phyloP scores from a whole-genome alignment of 2,113 vertebrate species.

The Bombycilla garrulus region DNA sequence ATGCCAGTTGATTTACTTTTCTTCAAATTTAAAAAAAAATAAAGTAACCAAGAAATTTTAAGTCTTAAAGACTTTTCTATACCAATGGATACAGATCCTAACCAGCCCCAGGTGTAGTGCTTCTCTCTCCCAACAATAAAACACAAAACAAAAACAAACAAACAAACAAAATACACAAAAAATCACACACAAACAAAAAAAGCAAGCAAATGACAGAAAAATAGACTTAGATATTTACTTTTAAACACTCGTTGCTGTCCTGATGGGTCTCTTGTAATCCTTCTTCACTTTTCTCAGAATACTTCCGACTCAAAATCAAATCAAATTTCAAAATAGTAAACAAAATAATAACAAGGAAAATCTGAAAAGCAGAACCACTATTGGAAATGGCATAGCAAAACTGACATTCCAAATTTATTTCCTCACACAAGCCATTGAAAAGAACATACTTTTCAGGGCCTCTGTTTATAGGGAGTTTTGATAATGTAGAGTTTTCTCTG shows the following conservation, averaged over 20 bases:
- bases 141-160: not conserved
- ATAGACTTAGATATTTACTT: not conserved
- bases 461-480: not conserved
- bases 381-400: not conserved
- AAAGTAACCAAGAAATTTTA: not conserved
- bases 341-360: not conserved
- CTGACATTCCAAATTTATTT: not conserved
- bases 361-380: not conserved
- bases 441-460: not conserved
- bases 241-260: not conserved
- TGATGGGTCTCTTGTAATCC: not conserved
- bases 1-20: not conserved
- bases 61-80: not conserved
- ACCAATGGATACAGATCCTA: not conserved
- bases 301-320: not conserved
- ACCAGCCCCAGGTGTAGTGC: not conserved
- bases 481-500: not conserved
- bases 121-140: not conserved
- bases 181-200: no score
- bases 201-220: not conserved
- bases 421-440: not conserved
- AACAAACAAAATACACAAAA: not conserved
- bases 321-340: not conserved
- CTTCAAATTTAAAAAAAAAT: not conserved
- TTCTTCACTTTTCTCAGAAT: not conserved